Evolutionary conservation across 2,113 vertebrate genomes (phyloP), one percentile per base, ranked within the genome.

Genomic region (Notiomystis cincta): DNA sequence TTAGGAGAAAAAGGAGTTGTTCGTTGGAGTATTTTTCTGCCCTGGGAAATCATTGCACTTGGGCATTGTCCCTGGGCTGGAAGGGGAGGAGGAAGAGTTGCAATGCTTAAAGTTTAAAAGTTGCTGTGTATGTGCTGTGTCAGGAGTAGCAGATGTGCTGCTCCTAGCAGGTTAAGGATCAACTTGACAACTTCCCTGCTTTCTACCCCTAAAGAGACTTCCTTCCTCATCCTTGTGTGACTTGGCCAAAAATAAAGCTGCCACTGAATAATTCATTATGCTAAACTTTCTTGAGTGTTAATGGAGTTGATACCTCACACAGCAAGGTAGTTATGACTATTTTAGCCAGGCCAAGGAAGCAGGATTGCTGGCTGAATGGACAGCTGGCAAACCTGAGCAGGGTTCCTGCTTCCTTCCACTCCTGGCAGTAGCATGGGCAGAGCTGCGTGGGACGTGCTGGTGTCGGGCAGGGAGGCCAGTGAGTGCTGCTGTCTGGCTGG

Each of bases 221-320:
- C 27, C n/a, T 88, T 77, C 72, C 64, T 94, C 66, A 84, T 85
- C 69, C 69, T 88, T 71, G 42, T 62, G 24, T 85, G 75, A 76
- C 75, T 85, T 79, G 84, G 57, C 67, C 95, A 76, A 86, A 95
- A 96, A 93, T 96, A 96, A 96, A 95, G 48, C 61, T 92, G 28
- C 53, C 40, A 15, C 60, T 93, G 81, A 96, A 95, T 96, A 92
- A 96, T 96, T 96, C 48, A 97, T 79, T 33, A 15, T 4, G 11
- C 35, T 95, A 76, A 97, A 95, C 93, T 92, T 96, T 70, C 30
- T 81, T 77, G 88, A 77, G 80, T 82, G 93, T 91, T 95, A 94
- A 93, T 95, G 90, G 95, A 95, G 48, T 19, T 62, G 45, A 61
- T 90, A 62, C 65, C 71, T 95, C 80, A 33, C 42, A 9, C 40